Base-by-base conservation (phyloP, 2,113 vertebrate genomes). In the Terrapene triunguis region DNA sequence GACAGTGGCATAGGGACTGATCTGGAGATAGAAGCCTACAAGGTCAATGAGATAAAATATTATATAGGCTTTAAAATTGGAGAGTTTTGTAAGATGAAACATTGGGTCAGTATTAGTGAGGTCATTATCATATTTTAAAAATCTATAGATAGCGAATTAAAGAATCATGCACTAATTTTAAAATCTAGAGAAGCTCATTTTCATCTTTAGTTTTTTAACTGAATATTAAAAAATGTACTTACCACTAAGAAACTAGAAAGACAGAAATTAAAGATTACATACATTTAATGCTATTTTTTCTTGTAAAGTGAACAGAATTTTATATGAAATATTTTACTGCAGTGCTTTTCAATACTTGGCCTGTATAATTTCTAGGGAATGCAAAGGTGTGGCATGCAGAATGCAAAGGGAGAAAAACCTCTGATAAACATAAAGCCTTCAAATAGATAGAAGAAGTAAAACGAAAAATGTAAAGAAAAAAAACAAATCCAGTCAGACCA, bases 1-100 rank as follows among this genome's bases (percentile, higher is more conserved):
- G 99, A 98, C 93, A 98, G 94, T 81, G 98, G 98, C 94, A 99
- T 97, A 48, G 99, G 98, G 93, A 98, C 97, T 80, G 98, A 98
- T 96, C 99, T 99, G 91, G 98, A 98, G 97, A 98, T 97, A 96
- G 98, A 98, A 94, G 98, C 97, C 99, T 99, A 97, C 22, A 96
- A 97, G 24, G 85, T 5, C 95, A 44, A 96, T 32, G 94, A 92
- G 17, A 85, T 42, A 80, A 48, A 92, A 78, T 21, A 44, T 13
- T 27, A 85, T 72, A 89, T 89, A 54, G 90, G 92, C 72, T 10
- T 9, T 44, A 78, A 89, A 88, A 10, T 17, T 38, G 54, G 13
- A 51, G 10, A 27, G 1, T 35, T 76, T 25, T 42, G 42, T 16
- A 44, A 85, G 87, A 38, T 74, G 69, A 76, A 48, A 94, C 57